phyloP scores from a whole-genome alignment of 2,888 invertebrate genomes.

The Escarpia spicata region DNA sequence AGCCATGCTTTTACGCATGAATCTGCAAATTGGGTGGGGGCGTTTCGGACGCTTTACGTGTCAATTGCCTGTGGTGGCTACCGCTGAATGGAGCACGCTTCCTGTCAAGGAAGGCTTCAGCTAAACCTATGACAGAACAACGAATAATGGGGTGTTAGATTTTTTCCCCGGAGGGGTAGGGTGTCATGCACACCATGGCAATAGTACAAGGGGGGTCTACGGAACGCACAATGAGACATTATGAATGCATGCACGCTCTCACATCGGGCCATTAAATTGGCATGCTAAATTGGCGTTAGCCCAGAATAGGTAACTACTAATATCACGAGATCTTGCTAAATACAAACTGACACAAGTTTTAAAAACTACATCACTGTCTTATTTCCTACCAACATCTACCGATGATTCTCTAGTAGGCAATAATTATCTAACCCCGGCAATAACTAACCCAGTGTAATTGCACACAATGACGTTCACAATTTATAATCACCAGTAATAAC shows the following conservation, averaged over 20 bases:
- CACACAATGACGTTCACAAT: not conserved
- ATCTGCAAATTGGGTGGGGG: not conserved
- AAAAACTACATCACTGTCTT: not conserved
- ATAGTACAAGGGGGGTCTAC: not conserved
- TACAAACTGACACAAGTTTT: not conserved
- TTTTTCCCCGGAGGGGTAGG: not conserved
- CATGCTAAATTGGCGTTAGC: not conserved
- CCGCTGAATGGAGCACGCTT: not conserved
- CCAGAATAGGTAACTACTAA: not conserved
- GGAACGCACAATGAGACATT: not conserved
- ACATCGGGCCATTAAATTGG: not conserved
- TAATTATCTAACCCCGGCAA: not conserved
- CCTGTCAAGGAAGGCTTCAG: not conserved
- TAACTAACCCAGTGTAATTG: not conserved
- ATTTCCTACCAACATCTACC: too few species aligned
- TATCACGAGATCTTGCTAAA: not conserved
- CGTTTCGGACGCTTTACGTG: not conserved
- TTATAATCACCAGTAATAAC: not conserved
- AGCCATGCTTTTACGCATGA: not conserved
- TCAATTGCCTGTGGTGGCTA: not conserved
- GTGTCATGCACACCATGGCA: not conserved
- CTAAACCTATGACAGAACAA: not conserved
- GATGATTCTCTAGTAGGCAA: not conserved
- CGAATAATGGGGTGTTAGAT: slow-evolving; percentile 16
- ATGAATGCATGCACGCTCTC: not conserved